Percentiles rank a stretch among this genome's conserved stretches.
phyloP scores from a whole-genome alignment of 2,113 vertebrate genomes.

The Engystomops pustulosus region DNA sequence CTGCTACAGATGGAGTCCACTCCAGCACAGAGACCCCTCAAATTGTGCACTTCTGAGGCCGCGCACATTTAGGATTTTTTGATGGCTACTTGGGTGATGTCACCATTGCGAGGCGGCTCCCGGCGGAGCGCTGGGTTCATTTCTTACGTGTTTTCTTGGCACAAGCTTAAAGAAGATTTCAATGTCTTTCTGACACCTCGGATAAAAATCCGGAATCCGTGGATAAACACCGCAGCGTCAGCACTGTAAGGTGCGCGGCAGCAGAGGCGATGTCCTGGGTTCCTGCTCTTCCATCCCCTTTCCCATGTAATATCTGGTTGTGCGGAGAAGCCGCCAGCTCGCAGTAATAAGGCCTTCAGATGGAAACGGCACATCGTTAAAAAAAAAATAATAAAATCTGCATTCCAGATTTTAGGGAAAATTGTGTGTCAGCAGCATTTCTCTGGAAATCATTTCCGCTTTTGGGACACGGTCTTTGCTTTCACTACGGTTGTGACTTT shows the following conservation, averaged over 20 bases:
- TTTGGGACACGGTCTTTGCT: conserved; percentile 16
- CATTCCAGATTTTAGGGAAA: conserved; percentile 49
- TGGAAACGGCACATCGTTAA: conserved; percentile 65
- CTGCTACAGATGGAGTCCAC: no score
- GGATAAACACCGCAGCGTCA: conserved; percentile 63
- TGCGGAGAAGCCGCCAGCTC: conserved; percentile 65
- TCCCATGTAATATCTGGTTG: conserved; percentile 65
- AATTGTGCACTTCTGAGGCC: no score
- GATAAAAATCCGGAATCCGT: conserved; percentile 48
- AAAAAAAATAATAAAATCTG: conserved; percentile 44
- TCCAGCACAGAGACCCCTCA: no score
- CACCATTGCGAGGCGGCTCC: conserved; percentile 61
- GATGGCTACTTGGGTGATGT: not conserved
- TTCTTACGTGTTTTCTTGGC: conserved; percentile 67
- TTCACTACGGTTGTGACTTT: not conserved
- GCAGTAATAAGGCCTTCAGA: conserved; percentile 67
- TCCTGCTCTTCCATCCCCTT: conserved; percentile 63
- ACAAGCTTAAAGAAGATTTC: conserved; percentile 63
- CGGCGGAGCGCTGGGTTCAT: conserved; percentile 62
- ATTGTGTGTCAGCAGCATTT: conserved; percentile 50
- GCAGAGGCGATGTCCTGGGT: conserved; percentile 62
- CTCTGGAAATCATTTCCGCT: conserved; percentile 24
- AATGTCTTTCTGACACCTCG: conserved; percentile 68
- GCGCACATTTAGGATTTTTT: not conserved
- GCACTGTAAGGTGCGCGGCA: conserved; percentile 64